A percentile compares a stretch with the other conserved stretches of the same genome.
Evolutionary conservation across 30 jellyfish, hydroid and myxozoan genomes (phyloP).

Genomic region (Nemopilema nomurai): DNA sequence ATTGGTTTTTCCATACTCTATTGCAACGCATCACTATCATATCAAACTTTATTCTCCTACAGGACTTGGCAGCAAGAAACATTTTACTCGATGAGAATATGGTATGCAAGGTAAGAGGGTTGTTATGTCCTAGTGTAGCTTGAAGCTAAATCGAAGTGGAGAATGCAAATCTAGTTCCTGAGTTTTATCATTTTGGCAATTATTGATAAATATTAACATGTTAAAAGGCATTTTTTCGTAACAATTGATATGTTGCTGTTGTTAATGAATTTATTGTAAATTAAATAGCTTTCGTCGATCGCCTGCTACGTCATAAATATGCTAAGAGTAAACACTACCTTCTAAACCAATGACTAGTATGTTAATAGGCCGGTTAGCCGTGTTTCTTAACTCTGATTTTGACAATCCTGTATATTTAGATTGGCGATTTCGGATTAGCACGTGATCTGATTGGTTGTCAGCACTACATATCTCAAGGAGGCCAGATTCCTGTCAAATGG

Average conservation of each 20-base stretch:
- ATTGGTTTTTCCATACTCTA: too few relatives aligned
- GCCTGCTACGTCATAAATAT: too few relatives aligned
- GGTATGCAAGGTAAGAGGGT: conserved; percentile 81
- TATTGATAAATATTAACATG: too few relatives aligned
- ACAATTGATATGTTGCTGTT: too few relatives aligned
- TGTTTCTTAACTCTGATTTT: background rate
- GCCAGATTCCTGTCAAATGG: conserved; percentile 95
- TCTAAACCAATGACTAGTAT: too few relatives aligned
- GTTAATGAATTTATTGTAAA: too few relatives aligned
- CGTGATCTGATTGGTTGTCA: conserved; percentile 90
- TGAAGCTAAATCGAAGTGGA: too few relatives aligned
- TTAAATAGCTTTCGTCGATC: too few relatives aligned
- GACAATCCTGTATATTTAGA: conserved; percentile 29
- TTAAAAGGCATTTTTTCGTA: too few relatives aligned
- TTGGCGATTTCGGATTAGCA: conserved; percentile 95
- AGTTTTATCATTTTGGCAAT: too few relatives aligned
- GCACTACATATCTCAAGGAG: conserved; percentile 85
- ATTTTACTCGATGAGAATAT: conserved; percentile 70
- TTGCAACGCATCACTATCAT: background rate
- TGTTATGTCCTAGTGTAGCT: background rate
- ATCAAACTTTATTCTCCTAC: background rate
- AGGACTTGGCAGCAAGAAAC: conserved; percentile 96
- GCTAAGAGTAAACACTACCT: too few relatives aligned
- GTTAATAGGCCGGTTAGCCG: too few relatives aligned
- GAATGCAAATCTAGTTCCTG: background rate